Evolutionary conservation across 2,113 vertebrate genomes (phyloP).

Genomic region (Hypanus sabinus): DNA sequence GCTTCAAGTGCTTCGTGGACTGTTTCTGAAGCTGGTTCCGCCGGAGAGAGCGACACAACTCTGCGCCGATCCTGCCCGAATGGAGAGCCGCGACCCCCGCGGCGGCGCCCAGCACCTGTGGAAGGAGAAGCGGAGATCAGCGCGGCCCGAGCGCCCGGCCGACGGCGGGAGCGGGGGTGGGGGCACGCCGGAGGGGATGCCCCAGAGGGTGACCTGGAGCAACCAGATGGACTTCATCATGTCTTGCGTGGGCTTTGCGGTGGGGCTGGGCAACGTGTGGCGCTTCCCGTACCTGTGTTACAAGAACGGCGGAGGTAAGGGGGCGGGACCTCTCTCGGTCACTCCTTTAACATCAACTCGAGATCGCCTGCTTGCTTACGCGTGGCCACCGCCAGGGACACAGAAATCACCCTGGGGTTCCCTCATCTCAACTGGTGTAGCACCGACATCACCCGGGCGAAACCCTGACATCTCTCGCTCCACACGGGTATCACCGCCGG

Average conservation of each 20-base stretch:
- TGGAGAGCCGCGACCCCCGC: neutral
- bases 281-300: neutral
- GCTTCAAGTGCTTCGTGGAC: neutral
- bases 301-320: conserved; percentile 3
- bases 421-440: no score
- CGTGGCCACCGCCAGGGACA: no score
- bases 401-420: no score
- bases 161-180: no score
- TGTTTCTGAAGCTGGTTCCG: neutral
- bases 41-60: no score
- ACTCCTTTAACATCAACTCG: no score
- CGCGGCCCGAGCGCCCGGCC: neutral
- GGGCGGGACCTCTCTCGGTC: no score
- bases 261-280: neutral
- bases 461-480: no score
- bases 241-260: neutral
- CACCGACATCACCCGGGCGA: no score
- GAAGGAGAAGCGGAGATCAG: neutral
- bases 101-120: neutral
- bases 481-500: no score
- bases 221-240: neutral
- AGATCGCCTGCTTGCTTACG: no score
- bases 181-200: no score
- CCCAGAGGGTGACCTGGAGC: neutral
- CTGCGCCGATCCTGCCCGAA: neutral